phyloP scores from a whole-genome alignment of 2,888 invertebrate genomes.

The Muschampia plurimacula region DNA sequence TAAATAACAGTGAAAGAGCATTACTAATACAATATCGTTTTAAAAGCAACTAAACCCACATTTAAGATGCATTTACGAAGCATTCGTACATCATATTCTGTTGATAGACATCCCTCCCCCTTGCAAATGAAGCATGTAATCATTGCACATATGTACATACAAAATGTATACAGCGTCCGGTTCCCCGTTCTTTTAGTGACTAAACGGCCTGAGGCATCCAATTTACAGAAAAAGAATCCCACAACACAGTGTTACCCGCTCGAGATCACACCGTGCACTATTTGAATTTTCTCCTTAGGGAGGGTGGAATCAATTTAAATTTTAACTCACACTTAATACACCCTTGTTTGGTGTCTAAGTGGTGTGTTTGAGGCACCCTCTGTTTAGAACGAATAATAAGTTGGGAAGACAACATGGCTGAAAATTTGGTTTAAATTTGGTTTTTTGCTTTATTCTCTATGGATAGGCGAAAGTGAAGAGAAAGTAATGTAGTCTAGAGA shows the following conservation, averaged over 20 bases:
- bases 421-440: conserved; percentile 55
- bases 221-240: conserved; percentile 83
- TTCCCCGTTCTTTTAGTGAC: conserved; percentile 68
- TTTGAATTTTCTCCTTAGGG: conserved; percentile 79
- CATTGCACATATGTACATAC: conserved; percentile 58
- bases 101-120: conserved; percentile 48
- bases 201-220: conserved; percentile 81
- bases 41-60: neutral
- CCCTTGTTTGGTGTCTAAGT: conserved; percentile 86
- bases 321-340: conserved; percentile 86
- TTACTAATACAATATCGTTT: neutral
- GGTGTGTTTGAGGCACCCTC: conserved; percentile 84
- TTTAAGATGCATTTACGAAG: neutral
- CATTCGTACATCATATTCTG: conserved; percentile 12
- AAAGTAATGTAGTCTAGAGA: no score
- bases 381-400: conserved; percentile 81
- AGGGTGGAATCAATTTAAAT: conserved; percentile 85
- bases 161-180: conserved; percentile 52
- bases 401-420: conserved; percentile 75
- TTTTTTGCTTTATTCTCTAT: neutral
- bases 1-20: neutral
- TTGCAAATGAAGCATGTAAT: conserved; percentile 74
- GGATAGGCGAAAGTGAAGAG: no score
- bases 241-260: conserved; percentile 78
- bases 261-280: conserved; percentile 83